These are phyloP conservation scores for Chelidonichthys spinosus DNA, from an alignment of 2,797 vertebrate species.

Conservation along the genomic window DNA sequence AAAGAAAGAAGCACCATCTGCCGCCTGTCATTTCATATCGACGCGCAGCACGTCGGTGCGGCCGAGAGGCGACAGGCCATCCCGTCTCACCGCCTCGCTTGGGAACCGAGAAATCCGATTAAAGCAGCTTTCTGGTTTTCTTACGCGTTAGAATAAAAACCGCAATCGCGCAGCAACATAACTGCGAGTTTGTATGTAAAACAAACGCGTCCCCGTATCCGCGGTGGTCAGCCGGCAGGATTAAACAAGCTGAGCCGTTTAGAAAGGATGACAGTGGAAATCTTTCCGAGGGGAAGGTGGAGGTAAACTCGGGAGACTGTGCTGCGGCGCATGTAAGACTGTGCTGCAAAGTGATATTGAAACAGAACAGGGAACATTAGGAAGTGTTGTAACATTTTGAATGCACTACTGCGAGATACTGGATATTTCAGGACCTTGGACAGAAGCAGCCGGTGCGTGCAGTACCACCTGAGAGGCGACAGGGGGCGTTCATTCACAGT, in stretches of 20 bases:
- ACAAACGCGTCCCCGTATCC: conserved; percentile 29
- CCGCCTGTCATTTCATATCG: conserved; percentile 51
- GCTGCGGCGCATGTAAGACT: not conserved
- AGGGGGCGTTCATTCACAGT: conserved; percentile 50
- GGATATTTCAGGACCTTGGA: conserved; percentile 58
- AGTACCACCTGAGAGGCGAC: not conserved
- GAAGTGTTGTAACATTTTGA: not conserved
- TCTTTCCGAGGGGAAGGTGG: conserved; percentile 66
- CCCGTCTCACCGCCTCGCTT: conserved; percentile 10
- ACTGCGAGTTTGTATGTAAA: conserved; percentile 39
- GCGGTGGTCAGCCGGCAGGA: conserved; percentile 74
- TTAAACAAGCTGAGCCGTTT: conserved; percentile 83
- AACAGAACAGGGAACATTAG: not conserved
- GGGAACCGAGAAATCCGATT: conserved; percentile 47
- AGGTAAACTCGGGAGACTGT: conserved; percentile 31
- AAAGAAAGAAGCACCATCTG: conserved; percentile 16
- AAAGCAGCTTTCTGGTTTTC: conserved; percentile 37
- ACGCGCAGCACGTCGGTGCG: conserved; percentile 39
- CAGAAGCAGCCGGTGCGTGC: conserved; percentile 33
- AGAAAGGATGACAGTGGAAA: conserved; percentile 80
- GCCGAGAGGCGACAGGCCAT: conserved; percentile 44
- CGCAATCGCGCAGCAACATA: conserved; percentile 25
- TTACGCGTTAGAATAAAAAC: not conserved
- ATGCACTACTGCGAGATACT: not conserved
- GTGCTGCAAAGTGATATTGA: not conserved